Evolutionary conservation across 2,888 invertebrate species (phyloP).

Genomic region (Ornithoptera alexandrae): DNA sequence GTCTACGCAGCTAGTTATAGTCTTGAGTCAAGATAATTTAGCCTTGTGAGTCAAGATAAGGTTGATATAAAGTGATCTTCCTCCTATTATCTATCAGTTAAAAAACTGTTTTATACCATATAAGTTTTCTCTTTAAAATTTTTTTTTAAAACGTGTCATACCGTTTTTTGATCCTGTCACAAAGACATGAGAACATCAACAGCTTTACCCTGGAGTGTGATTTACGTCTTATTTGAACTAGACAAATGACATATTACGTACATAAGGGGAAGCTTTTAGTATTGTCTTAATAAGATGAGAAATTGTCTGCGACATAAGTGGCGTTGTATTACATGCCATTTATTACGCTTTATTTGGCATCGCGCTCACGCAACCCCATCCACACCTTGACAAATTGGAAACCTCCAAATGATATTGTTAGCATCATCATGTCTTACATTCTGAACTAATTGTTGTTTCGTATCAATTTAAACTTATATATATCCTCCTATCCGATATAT

Average conservation of each 20-base stretch:
- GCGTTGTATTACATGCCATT: conserved; percentile 16
- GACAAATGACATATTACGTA: conserved; percentile 8
- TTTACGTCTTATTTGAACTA: conserved; percentile 15
- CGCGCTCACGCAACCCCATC: conserved; percentile 10
- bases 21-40: no score
- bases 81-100: no score
- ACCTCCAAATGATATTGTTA: neutral
- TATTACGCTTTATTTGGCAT: conserved; percentile 22
- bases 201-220: neutral
- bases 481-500: no score
- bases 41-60: no score
- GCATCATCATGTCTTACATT: neutral
- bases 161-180: neutral
- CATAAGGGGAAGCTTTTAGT: conserved; percentile 2
- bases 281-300: conserved; percentile 18
- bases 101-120: no score
- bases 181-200: neutral
- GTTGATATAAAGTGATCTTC: no score
- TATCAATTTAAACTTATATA: neutral
- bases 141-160: neutral
- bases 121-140: no score
- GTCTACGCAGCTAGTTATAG: no score
- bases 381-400: conserved; percentile 11
- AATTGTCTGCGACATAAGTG: conserved; percentile 19
- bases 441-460: neutral